These are phyloP conservation scores for Bombus waltoni DNA, from an alignment of 1,140 invertebrate genomes.

Conservation along the genomic window DNA sequence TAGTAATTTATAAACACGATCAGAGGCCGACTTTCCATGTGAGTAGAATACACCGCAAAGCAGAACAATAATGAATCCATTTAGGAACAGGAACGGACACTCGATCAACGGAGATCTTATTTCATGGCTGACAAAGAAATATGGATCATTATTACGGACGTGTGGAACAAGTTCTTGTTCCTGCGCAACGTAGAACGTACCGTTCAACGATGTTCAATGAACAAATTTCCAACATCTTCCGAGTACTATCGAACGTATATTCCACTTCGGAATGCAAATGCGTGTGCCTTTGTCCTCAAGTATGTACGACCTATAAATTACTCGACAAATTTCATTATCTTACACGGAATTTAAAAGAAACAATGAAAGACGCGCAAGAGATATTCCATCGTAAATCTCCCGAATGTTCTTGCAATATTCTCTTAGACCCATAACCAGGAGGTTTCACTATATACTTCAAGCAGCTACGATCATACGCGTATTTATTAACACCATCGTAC, in stretches of 20 bases:
- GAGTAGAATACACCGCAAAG: constrained; percentile 1
- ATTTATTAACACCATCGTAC: not conserved
- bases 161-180: constrained; percentile 25
- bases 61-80: constrained; percentile 30
- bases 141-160: constrained; percentile 21
- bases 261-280: not conserved
- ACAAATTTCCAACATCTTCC: not conserved
- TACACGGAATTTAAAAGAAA: not conserved
- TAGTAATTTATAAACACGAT: constrained; percentile 18
- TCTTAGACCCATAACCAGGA: not conserved
- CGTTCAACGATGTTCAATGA: not conserved
- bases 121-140: constrained; percentile 21
- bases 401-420: not conserved
- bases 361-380: not conserved
- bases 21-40: not conserved
- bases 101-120: constrained; percentile 34
- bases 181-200: not conserved
- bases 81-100: constrained; percentile 20
- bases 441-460: not conserved
- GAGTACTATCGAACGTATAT: not conserved
- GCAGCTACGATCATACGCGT: not conserved
- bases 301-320: not conserved
- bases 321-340: not conserved
- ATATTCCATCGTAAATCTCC: not conserved
- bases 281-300: not conserved